Evolutionary conservation across 2,113 vertebrate species (phyloP).

Genomic region (Eurystomus gularis): DNA sequence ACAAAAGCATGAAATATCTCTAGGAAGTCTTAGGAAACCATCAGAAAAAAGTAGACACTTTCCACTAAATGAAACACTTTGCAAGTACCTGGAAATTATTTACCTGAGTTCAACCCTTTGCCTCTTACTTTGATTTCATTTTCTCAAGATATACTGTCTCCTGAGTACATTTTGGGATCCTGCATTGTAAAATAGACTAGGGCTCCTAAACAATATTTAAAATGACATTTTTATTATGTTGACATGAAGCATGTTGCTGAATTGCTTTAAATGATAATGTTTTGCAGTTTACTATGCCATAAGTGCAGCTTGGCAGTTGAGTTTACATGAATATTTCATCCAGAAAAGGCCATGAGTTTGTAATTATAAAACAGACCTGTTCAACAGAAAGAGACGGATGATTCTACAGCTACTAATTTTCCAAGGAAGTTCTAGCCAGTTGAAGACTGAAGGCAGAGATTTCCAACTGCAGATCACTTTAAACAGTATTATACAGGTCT

Average conservation of each 20-base stretch:
- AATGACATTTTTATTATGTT: conserved; percentile 76
- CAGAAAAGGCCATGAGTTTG: conserved; percentile 65
- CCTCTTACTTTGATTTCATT: conserved; percentile 45
- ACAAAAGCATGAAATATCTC: neutral
- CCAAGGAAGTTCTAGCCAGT: neutral
- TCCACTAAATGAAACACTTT: neutral
- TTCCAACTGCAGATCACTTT: conserved; percentile 11
- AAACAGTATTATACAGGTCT: neutral
- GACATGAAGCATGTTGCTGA: conserved; percentile 65
- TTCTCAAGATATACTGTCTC: conserved; percentile 43
- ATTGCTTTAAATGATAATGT: conserved; percentile 76
- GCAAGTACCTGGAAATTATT: neutral
- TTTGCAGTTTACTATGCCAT: conserved; percentile 69
- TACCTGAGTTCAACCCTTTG: neutral
- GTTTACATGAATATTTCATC: conserved; percentile 78
- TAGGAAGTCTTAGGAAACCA: neutral
- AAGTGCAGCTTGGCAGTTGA: conserved; percentile 72
- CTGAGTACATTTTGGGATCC: conserved; percentile 43
- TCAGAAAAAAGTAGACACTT: neutral
- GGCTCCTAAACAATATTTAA: conserved; percentile 74
- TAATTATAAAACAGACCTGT: conserved; percentile 72
- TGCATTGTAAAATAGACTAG: conserved; percentile 53
- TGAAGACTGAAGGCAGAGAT: neutral
- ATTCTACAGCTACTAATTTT: conserved; percentile 40
- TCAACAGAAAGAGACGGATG: conserved; percentile 64